phyloP scores from a whole-genome alignment of 2,113 vertebrate genomes.

The Pampusana beccarii region DNA sequence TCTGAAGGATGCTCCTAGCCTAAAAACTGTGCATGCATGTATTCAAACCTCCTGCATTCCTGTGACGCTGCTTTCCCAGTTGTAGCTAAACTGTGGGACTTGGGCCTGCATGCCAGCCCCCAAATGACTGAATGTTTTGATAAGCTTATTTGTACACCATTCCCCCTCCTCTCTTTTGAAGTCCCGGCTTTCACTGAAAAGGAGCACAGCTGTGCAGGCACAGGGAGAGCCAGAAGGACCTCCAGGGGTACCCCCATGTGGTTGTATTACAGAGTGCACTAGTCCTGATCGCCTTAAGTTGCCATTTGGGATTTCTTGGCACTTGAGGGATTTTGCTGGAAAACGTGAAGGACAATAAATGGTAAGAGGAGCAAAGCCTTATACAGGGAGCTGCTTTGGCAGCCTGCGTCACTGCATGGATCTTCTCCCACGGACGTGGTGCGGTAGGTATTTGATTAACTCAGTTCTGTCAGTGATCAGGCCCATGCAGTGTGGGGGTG shows the following conservation, averaged over 20 bases:
- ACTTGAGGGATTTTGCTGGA: not conserved
- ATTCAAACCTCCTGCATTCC: not conserved
- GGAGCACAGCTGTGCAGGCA: not conserved
- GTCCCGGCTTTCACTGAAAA: not conserved
- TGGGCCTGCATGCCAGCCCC: not conserved
- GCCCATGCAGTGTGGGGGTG: not conserved
- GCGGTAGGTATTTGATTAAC: not conserved
- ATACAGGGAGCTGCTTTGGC: not conserved
- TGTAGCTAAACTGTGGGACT: not conserved
- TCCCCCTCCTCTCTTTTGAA: not conserved
- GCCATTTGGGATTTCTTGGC: not conserved
- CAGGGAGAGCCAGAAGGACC: not conserved
- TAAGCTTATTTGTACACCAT: not conserved
- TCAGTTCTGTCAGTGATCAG: not conserved
- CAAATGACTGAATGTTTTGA: not conserved
- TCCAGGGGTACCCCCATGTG: not conserved
- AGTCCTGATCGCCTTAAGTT: not conserved
- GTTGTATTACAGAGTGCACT: not conserved
- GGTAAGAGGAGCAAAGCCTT: not conserved
- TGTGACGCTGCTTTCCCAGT: not conserved
- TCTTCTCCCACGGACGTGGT: not conserved
- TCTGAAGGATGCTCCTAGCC: not conserved
- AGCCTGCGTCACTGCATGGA: not conserved
- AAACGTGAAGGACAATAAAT: not conserved
- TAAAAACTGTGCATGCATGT: not conserved